Evolutionary conservation across 2,113 vertebrate species (phyloP).

Genomic region (Phainopepla nitens): DNA sequence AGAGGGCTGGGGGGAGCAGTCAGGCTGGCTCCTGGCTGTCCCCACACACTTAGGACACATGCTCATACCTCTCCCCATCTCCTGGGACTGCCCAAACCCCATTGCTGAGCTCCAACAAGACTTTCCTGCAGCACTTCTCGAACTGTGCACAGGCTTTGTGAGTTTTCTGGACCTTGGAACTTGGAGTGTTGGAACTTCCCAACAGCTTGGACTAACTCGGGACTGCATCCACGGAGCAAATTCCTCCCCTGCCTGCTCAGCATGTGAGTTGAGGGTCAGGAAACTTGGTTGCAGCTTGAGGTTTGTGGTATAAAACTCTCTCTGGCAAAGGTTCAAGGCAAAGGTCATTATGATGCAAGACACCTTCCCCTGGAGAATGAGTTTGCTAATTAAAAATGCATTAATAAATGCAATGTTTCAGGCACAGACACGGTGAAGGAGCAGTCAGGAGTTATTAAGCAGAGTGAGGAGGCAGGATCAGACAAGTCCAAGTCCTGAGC

Average conservation of each 20-base stretch:
- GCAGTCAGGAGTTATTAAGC: background rate
- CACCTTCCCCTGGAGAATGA: background rate
- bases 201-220: background rate
- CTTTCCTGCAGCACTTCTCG: background rate
- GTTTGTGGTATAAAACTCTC: background rate
- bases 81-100: background rate
- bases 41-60: fast-evolving
- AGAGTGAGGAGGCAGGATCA: background rate
- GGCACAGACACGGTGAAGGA: background rate
- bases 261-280: background rate
- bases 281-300: background rate
- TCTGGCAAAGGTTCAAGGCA: conserved; percentile 27
- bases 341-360: conserved; percentile 2
- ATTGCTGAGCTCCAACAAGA: background rate
- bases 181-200: background rate
- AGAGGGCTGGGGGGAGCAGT: background rate
- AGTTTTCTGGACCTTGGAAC: background rate
- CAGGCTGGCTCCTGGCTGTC: background rate
- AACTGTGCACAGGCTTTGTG: background rate
- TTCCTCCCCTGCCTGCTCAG: background rate
- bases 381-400: conserved; percentile 50
- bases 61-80: background rate
- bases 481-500: background rate
- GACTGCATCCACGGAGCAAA: background rate
- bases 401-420: background rate